phyloP scores from a whole-genome alignment of 2,888 invertebrate species.

The Dryadula phaetusa region DNA sequence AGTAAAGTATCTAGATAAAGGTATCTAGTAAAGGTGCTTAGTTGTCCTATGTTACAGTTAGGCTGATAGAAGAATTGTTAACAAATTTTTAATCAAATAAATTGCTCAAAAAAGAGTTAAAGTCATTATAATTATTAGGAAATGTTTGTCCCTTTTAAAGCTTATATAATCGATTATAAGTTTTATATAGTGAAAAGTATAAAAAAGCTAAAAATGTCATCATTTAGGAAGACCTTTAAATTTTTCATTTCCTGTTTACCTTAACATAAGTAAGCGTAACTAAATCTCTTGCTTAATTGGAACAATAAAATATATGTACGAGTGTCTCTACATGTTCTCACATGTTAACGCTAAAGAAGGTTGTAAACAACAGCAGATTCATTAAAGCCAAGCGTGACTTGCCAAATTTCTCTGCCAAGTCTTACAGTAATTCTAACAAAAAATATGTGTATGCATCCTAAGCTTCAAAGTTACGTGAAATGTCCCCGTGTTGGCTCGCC shows the following conservation, averaged over 20 bases:
- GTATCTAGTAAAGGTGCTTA: no score
- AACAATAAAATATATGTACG: neutral
- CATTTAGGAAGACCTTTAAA: no score
- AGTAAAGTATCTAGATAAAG: no score
- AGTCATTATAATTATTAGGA: no score
- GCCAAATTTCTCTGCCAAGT: conserved; percentile 35
- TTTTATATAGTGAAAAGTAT: no score
- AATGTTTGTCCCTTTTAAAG: no score
- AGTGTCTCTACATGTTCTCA: neutral
- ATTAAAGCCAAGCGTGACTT: conserved; percentile 27
- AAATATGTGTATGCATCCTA: conserved; percentile 40
- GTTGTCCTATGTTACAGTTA: no score
- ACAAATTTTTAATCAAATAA: no score
- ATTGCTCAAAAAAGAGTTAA: no score
- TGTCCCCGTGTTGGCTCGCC: conserved; percentile 36
- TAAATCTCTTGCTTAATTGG: neutral
- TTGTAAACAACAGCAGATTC: conserved; percentile 7
- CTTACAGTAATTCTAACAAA: conserved; percentile 41
- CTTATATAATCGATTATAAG: no score
- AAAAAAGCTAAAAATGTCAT: no score
- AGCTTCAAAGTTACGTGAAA: conserved; percentile 41
- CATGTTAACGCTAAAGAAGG: neutral
- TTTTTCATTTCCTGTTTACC: neutral
- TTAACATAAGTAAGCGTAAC: neutral
- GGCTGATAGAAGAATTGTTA: no score